Evolutionary conservation across 2,888 invertebrate genomes (phyloP).

Genomic region (Acanthopleura granulata): DNA sequence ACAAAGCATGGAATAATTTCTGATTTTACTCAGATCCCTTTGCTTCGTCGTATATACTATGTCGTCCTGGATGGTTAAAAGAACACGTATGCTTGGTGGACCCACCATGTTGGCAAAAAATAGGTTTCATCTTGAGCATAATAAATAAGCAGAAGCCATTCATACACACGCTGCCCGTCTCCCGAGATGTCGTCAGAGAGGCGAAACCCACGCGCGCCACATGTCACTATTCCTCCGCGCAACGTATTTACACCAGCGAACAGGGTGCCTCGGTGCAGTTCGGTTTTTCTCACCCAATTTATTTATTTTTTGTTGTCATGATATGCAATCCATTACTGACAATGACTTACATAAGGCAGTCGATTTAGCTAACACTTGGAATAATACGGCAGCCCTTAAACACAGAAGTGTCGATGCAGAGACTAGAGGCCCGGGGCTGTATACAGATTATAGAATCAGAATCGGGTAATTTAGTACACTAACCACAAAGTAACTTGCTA

Average conservation of each 20-base stretch:
- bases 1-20: too few relatives aligned
- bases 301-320: conserved; percentile 15
- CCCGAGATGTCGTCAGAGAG: not conserved
- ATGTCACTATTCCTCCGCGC: not conserved
- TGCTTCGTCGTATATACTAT: too few relatives aligned
- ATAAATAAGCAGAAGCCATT: not conserved
- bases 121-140: too few relatives aligned
- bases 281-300: not conserved
- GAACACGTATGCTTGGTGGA: too few relatives aligned
- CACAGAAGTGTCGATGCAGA: too few relatives aligned
- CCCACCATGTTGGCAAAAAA: too few relatives aligned
- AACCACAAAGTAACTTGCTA: too few relatives aligned
- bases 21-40: too few relatives aligned
- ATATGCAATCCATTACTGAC: conserved; percentile 12
- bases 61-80: too few relatives aligned
- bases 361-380: not conserved
- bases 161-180: not conserved
- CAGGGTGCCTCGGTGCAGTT: conserved; percentile 7
- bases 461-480: too few relatives aligned
- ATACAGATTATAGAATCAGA: too few relatives aligned
- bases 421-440: too few relatives aligned
- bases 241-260: not conserved
- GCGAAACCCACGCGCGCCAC: not conserved
- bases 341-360: conserved; percentile 16
- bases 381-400: not conserved